A percentile compares a stretch with the other conserved stretches of the same genome.
Evolutionary conservation across 1,140 invertebrate species (phyloP).

Genomic region (Drosophila repleta): DNA sequence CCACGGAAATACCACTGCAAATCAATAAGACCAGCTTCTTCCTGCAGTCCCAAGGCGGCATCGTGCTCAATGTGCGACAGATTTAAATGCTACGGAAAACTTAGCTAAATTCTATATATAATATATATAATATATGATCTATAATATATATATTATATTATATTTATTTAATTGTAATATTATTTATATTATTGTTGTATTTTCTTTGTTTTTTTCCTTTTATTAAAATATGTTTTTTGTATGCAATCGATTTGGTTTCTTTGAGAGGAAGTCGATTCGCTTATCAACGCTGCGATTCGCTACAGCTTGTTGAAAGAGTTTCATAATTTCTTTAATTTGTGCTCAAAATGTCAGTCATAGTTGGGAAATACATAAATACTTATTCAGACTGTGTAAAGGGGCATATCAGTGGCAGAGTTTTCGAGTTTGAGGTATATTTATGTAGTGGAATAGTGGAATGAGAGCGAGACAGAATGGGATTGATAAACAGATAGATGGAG

Average conservation of each 20-base stretch:
- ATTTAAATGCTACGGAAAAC: background rate
- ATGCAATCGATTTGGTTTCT: background rate
- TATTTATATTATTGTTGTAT: background rate
- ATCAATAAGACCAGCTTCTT: constrained; percentile 83
- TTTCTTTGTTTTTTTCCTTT: background rate
- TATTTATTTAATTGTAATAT: background rate
- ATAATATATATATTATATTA: background rate
- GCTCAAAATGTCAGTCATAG: constrained; percentile 17
- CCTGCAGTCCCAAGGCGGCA: constrained; percentile 78
- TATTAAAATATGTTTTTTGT: background rate
- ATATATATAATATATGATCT: background rate
- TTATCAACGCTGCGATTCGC: constrained; percentile 9
- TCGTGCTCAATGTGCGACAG: constrained; percentile 40
- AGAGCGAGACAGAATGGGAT: too few species aligned
- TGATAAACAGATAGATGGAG: too few species aligned
- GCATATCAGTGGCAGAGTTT: too few species aligned
- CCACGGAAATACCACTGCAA: constrained; percentile 81
- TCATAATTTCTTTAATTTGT: background rate
- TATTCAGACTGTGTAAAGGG: background rate
- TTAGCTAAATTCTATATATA: background rate
- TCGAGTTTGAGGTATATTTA: too few species aligned
- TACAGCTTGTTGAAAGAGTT: background rate
- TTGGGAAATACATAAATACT: constrained; percentile 4
- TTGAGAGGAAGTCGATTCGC: background rate
- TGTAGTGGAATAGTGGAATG: too few species aligned